A percentile compares a stretch with the other conserved stretches of the same genome.
Conservation (phyloP, 2,797 vertebrate species). For the Antennarius maculatus region DNA sequence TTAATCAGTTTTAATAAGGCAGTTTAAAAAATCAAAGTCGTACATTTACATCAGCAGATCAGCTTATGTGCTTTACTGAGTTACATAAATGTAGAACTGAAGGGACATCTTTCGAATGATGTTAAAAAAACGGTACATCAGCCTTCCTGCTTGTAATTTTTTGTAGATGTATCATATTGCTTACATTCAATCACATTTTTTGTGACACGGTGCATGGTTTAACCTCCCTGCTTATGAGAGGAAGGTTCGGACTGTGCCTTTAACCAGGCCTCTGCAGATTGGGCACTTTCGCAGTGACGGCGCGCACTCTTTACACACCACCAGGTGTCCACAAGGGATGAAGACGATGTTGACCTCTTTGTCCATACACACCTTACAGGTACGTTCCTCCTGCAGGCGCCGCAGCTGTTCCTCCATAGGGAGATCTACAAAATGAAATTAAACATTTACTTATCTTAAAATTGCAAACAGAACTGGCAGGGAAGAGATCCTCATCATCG, state of each 20-base stretch:
- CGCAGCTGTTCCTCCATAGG: slow-evolving; percentile 96
- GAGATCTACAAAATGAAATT: slow-evolving; percentile 82
- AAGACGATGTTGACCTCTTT: slow-evolving; percentile 98
- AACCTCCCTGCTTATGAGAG: slow-evolving; percentile 81
- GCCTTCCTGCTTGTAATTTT: background rate
- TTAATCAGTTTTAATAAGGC: too few relatives aligned
- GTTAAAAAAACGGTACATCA: background rate
- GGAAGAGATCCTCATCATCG: background rate
- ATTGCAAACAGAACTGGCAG: background rate
- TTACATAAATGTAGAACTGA: too few relatives aligned
- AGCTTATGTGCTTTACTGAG: too few relatives aligned
- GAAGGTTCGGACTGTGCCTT: slow-evolving; percentile 96
- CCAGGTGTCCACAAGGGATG: slow-evolving; percentile 97
- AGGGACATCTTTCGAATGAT: background rate
- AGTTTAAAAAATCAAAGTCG: too few relatives aligned
- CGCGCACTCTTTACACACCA: slow-evolving; percentile 96
- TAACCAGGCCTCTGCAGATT: slow-evolving; percentile 95
- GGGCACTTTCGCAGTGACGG: slow-evolving; percentile 95
- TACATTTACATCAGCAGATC: too few relatives aligned
- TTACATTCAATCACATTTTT: slow-evolving; percentile 43
- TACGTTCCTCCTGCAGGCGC: slow-evolving; percentile 94
- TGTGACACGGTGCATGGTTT: background rate
- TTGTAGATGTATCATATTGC: slow-evolving; percentile 21
- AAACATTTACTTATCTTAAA: background rate
- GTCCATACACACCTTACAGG: slow-evolving; percentile 99